Base-by-base conservation (phyloP, 2,888 invertebrate species). In the Stramonita haemastoma region DNA sequence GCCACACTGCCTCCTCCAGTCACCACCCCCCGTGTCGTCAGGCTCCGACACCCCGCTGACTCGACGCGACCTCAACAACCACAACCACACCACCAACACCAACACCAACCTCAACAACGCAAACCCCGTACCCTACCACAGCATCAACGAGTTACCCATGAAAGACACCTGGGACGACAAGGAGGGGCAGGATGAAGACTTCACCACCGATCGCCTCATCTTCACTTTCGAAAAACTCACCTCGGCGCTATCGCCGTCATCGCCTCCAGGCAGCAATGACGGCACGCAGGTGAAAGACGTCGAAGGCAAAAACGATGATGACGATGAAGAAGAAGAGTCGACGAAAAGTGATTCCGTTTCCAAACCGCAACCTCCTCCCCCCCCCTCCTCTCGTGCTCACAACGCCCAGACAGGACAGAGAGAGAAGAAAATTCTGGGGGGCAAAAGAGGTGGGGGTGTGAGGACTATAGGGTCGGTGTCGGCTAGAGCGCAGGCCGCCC, bases 91-190 rank as follows among this genome's bases (percentile, higher is more conserved):
- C n/a, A 84, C 81, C 56, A 66, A 73, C 66, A n/a, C n/a, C 86
- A 79, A 73, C n/a, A 84, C 81, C 56, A 66, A 73, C 66, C 29
- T n/a, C n/a, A 32, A 86, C 83, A 56, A 66, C 60, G 46, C 36
- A 19, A 60, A n/a, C 87, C 73, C n/a, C 36, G 36, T 77, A 13
- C 60, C 32, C 79, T 56, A 34, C 17, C 89, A 86, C 46, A 87
- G 79, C 85, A 46, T 70, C 56, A 56, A 36, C n/a, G 89, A 85
- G 29, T 85, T 89, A 56, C 89, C 89, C 66, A 89, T 85, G 46
- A 89, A 89, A 26, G 89, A 89, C 56, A 85, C 89, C 46, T 85
- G 89, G 89, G 73, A 84, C 29, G 89, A 85, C 85, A 85, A 34
- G 83, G 77, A 81, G 22, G 26, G n/a, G 1, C 66, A 70, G 56